Conservation (phyloP, 92 coral and sea anemone genomes). For the Paragorgia papillata region DNA sequence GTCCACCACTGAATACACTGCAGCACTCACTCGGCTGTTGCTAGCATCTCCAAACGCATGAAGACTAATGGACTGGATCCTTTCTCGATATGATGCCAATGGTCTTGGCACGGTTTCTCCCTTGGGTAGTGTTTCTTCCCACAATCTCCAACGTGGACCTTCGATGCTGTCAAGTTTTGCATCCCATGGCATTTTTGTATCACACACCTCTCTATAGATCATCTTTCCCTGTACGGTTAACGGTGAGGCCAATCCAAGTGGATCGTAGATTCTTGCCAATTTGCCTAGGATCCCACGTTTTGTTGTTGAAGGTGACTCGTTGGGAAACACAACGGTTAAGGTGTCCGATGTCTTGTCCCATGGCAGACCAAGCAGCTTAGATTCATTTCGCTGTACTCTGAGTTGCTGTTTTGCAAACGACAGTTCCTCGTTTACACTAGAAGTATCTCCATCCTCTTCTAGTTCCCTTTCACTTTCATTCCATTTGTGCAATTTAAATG, state of each 20-base stretch:
- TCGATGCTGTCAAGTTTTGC: slow-evolving; percentile 15
- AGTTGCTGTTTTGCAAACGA: slow-evolving; percentile 21
- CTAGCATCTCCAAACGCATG: slow-evolving; percentile 30
- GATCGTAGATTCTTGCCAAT: slow-evolving; percentile 15
- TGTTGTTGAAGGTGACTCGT: background rate
- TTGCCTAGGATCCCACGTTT: slow-evolving; percentile 10
- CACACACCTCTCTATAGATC: slow-evolving; percentile 42
- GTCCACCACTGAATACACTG: slow-evolving; percentile 59
- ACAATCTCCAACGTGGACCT: background rate
- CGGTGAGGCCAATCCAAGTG: slow-evolving; percentile 28
- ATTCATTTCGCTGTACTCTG: background rate
- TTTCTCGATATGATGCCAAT: background rate
- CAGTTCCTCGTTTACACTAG: background rate
- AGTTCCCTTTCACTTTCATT: background rate
- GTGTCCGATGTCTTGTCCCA: slow-evolving; percentile 8
- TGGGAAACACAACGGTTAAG: background rate
- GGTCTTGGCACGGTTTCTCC: background rate
- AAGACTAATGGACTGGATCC: slow-evolving; percentile 5
- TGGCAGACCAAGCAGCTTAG: slow-evolving; percentile 5
- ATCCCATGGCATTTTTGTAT: slow-evolving; percentile 50
- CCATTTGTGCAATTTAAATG: slow-evolving; percentile 13
- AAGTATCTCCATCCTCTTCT: background rate
- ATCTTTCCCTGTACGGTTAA: slow-evolving; percentile 42
- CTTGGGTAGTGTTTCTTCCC: slow-evolving; percentile 8
- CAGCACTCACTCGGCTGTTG: slow-evolving; percentile 40